Evolutionary conservation across 92 coral and sea anemone genomes (phyloP).

Genomic region (Anthopleura xanthogrammica): DNA sequence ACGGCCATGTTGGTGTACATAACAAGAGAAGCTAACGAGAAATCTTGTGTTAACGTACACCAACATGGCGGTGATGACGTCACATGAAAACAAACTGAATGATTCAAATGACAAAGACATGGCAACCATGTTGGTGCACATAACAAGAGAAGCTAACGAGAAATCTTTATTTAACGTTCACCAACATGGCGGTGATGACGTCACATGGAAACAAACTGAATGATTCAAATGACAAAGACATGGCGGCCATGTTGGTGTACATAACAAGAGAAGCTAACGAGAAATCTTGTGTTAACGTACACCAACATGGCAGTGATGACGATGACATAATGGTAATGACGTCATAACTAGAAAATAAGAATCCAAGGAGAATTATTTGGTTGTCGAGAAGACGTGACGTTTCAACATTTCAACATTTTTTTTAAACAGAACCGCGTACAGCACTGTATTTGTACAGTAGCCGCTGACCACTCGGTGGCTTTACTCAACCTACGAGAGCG

Average conservation of each 20-base stretch:
- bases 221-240: too few species aligned
- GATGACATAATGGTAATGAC: too few species aligned
- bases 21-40: background rate
- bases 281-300: too few species aligned
- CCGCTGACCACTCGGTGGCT: constrained; percentile 96
- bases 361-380: background rate
- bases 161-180: background rate
- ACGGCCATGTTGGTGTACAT: background rate
- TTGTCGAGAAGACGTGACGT: background rate
- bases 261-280: background rate
- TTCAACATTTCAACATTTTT: background rate
- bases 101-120: too few species aligned
- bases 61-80: constrained; percentile 3
- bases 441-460: constrained; percentile 88
- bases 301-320: background rate
- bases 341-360: background rate
- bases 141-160: background rate
- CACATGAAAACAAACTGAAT: too few species aligned
- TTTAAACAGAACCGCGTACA: constrained; percentile 79
- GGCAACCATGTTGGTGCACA: background rate
- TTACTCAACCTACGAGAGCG: constrained; percentile 89
- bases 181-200: constrained; percentile 4
- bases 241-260: background rate
- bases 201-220: too few species aligned
- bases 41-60: background rate